These are phyloP conservation scores for Physocephala rufipes DNA, from an alignment of 2,888 invertebrate species.

Conservation along the genomic window DNA sequence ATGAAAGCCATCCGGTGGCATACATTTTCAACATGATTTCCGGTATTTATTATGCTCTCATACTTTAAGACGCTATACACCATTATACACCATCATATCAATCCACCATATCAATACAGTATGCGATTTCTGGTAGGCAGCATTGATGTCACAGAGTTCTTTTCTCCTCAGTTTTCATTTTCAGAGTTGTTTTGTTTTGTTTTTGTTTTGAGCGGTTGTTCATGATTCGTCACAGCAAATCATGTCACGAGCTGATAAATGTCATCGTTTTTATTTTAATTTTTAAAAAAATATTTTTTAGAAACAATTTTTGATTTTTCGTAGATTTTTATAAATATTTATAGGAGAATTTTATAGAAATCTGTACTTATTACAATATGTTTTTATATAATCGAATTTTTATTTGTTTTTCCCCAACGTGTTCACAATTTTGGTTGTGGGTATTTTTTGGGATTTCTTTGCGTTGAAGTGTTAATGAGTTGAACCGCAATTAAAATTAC, in stretches of 20 bases:
- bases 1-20: constrained; percentile 36
- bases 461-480: constrained; percentile 26
- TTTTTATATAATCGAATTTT: constrained; percentile 18
- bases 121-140: too few relatives aligned
- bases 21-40: constrained; percentile 41
- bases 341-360: neutral
- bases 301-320: neutral
- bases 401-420: neutral
- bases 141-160: too few relatives aligned
- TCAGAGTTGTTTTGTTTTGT: neutral
- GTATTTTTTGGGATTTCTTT: too few relatives aligned
- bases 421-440: neutral
- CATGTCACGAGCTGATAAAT: neutral
- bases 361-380: neutral
- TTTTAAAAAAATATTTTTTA: constrained; percentile 16
- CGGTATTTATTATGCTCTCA: constrained; percentile 35
- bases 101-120: too few relatives aligned
- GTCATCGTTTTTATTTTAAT: neutral
- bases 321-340: neutral
- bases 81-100: too few relatives aligned
- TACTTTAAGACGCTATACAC: too few relatives aligned
- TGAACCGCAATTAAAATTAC: constrained; percentile 27
- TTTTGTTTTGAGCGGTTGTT: neutral
- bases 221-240: too few relatives aligned
- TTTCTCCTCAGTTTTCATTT: neutral